Conservation (phyloP, 2,113 vertebrate species). For the Choloepus hoffmanni region DNA sequence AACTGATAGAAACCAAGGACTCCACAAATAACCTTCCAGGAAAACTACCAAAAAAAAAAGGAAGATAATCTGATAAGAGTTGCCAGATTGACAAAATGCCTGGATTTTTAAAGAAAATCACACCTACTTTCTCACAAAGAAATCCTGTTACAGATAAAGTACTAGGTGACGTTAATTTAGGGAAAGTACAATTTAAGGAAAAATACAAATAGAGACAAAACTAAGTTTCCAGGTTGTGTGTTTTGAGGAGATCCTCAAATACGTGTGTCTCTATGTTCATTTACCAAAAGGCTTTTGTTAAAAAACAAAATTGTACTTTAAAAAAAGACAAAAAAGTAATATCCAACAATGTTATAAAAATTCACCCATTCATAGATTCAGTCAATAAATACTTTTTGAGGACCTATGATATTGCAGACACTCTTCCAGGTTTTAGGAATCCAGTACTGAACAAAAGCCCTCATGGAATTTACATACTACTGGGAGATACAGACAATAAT, state of each 20-base stretch:
- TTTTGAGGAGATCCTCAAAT: constrained; percentile 33
- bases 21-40: not conserved
- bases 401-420: not conserved
- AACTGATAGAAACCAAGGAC: not conserved
- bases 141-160: not conserved
- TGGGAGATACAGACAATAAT: constrained; percentile 11
- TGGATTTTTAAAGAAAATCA: constrained; percentile 23
- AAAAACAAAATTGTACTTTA: constrained; percentile 35
- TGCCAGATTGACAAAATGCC: not conserved
- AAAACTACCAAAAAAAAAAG: not conserved
- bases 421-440: not conserved
- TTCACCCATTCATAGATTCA: not conserved
- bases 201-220: constrained; percentile 59
- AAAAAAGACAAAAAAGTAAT: constrained; percentile 26
- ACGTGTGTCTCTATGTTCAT: not conserved
- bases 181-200: not conserved
- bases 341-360: constrained; percentile 43
- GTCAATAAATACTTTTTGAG: not conserved
- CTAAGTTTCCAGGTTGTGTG: not conserved
- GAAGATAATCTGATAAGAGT: constrained; percentile 17
- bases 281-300: constrained; percentile 44
- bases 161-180: not conserved
- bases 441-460: not conserved
- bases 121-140: constrained; percentile 40
- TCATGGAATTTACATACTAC: not conserved